Evolutionary conservation across 2,113 vertebrate genomes (phyloP), one percentile per base, ranked within the genome.

Genomic region (Notothenia rossii): DNA sequence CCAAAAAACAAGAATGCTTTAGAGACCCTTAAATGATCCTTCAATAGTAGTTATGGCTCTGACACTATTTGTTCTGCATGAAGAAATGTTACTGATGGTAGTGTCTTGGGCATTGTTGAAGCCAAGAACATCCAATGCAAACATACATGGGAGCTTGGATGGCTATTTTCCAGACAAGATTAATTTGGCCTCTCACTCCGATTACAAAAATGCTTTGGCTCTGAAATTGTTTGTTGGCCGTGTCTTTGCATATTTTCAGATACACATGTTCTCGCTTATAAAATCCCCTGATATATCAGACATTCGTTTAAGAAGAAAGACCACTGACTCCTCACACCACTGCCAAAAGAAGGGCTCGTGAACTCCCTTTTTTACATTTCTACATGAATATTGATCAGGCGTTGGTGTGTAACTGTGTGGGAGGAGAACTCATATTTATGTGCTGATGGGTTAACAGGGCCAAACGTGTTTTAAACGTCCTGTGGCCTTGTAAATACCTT

Each of bases 381-480:
- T 36, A 29, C 55, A 18, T 33, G 13, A 18, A 45, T 72, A 69
- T 79, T 10, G 36, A 64, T 87, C 36, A 56, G 18, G 15, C 49
- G 10, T 54, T n/a, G 53, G 50, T 58, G 15, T 63, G 33, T 18
- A 25, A 56, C 55, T 66, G 48, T 68, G 63, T 79, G 66, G 72
- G 75, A 78, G 82, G 76, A 33, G 64, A 64, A 50, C 20, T 48
- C 59, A 20, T 29, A 29, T 40, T 84, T 18, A 77, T 78, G 73
- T 79, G 45, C 70, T 73, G 76, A 85, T 77, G 70, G 81, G 77
- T 82, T 82, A 78, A 89, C 90, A 82, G 36, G 69, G 82, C 58
- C 82, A 91, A 92, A 92, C 77, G 65, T 94, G 91, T 92, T 94
- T 94, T 62, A 91, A 91, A 91, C 76, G 89, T 92, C 88, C 83